Base-by-base conservation (phyloP, 1,140 invertebrate genomes). In the Caligus rogercresseyi region DNA sequence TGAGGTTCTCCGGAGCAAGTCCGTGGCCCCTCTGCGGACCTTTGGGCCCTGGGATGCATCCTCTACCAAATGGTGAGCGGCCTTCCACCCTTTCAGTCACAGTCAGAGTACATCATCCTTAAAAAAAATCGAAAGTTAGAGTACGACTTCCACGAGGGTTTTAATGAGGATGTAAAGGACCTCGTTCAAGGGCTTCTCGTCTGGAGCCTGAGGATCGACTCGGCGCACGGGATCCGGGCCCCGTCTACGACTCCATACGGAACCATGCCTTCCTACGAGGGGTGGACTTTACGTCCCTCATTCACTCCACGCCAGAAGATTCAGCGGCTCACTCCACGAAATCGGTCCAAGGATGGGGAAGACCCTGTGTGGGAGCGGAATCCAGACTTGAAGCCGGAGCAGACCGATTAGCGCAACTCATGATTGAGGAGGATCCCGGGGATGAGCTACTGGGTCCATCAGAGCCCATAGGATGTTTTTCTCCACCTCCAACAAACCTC, bases 41-140 rank as follows among this genome's bases (percentile, higher is more conserved):
- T 98, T n/a, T 98, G 95, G 95, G 94, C 94, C 0, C 77, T 96
- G 24, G 96, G 93, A 3, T 98, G 93, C 73, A 94, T 98, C 64
- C 77, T 98, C 52, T 98, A 91, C 74, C 94, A 98, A 76, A 93
- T 98, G 86, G 81, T 96, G 20, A 82, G 89, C 7, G 92, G 93
- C 2, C 69, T 86, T 67, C 88, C 89, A 24, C 93, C 94, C 0
- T 98, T 98, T 75, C 79, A 85, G 66, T 88, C 85, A 51, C 78
- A 74, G 78, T 81, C 73, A 71, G 74, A 60, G 24, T 60, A 60
- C 57, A 25, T 93, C 65, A 96, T 96, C 56, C 96, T 98, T 72
- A 87, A 95, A 73, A 95, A 95, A 75, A 95, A 98, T 67, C 72
- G 89, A 7, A 87, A 85, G 70, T 77, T 94, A 67, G 83, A 93